Conservation (phyloP, 2,113 vertebrate genomes). For the Balaeniceps rex region DNA sequence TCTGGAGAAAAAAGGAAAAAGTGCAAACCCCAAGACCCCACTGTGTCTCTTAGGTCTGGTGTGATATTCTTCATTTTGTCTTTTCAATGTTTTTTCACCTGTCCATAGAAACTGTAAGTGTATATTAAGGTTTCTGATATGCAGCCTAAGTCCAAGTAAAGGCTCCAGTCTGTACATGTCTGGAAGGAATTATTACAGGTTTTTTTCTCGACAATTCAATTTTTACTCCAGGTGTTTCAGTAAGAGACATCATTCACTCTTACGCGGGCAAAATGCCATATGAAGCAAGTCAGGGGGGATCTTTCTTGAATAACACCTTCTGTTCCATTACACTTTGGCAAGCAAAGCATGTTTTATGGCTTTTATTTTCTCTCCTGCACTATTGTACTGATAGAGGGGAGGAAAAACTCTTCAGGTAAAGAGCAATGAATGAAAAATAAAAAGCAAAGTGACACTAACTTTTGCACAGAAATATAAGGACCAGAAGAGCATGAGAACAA, state of each 20-base stretch:
- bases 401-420: not conserved
- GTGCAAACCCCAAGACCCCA: not conserved
- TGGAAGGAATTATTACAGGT: not conserved
- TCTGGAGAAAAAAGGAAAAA: not conserved
- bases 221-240: not conserved
- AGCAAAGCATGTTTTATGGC: not conserved
- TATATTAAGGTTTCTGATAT: not conserved
- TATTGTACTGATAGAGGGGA: not conserved
- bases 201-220: not conserved
- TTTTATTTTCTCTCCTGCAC: constrained; percentile 6
- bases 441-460: not conserved
- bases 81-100: not conserved
- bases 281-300: not conserved
- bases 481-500: not conserved
- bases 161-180: not conserved
- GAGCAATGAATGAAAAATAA: not conserved
- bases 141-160: not conserved
- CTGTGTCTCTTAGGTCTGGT: not conserved
- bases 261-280: not conserved
- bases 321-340: constrained; percentile 10
- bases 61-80: not conserved
- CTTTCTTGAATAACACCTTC: not conserved
- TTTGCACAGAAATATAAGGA: not conserved
- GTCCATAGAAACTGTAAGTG: not conserved
- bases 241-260: not conserved